A percentile compares a stretch with the other conserved stretches of the same genome.
Evolutionary conservation across 2,888 invertebrate genomes (phyloP).

Genomic region (Athrips mouffetella): DNA sequence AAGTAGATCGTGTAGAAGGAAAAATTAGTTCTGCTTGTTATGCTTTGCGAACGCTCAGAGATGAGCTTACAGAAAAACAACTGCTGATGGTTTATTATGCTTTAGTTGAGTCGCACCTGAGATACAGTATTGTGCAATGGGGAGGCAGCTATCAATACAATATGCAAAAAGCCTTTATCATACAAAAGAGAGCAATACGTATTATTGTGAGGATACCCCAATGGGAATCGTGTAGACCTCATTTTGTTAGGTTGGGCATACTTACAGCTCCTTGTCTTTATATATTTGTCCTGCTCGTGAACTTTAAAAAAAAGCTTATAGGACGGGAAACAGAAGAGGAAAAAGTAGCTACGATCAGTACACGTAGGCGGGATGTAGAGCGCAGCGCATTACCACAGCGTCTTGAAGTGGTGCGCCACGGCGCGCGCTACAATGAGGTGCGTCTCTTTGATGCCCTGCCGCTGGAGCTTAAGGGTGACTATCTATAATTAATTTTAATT

Average conservation of each 20-base stretch:
- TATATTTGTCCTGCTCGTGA: background rate
- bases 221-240: too few relatives aligned
- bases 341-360: background rate
- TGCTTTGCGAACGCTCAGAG: conserved; percentile 16
- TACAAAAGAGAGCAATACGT: too few relatives aligned
- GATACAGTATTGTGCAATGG: conserved; percentile 19
- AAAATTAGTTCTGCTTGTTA: conserved; percentile 16
- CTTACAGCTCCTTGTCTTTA: background rate
- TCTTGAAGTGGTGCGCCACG: background rate
- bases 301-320: too few relatives aligned
- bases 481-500: too few relatives aligned
- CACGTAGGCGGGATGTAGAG: background rate
- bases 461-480: background rate
- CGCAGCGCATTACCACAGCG: background rate
- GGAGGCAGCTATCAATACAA: conserved; percentile 13
- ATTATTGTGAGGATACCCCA: too few relatives aligned
- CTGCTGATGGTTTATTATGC: conserved; percentile 18
- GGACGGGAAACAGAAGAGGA: background rate
- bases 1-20: too few relatives aligned
- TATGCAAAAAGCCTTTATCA: too few relatives aligned
- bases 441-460: background rate
- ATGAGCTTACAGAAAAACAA: conserved; percentile 11
- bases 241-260: too few relatives aligned
- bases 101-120: conserved; percentile 15
- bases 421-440: too few relatives aligned